phyloP scores from a whole-genome alignment of 2,797 vertebrate genomes.

The Paedocypris micromegethes region DNA sequence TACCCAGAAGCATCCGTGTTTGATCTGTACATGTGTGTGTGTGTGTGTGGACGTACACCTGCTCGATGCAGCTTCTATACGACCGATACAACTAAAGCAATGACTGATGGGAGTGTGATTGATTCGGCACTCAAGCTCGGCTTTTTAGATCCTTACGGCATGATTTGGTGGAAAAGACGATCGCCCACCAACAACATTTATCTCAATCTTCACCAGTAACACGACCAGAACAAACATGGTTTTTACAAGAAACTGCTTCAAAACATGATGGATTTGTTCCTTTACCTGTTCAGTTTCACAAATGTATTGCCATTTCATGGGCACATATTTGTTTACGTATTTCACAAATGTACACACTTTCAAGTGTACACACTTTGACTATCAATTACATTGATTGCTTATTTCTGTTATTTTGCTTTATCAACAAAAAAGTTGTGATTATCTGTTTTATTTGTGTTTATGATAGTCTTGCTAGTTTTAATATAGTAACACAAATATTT shows the following conservation, averaged over 20 bases:
- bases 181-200: slow-evolving; percentile 50
- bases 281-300: slow-evolving; percentile 1
- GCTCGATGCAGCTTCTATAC: slow-evolving; percentile 9
- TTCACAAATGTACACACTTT: too few species aligned
- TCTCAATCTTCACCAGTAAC: slow-evolving; percentile 40
- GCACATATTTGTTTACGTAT: too few species aligned
- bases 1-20: background rate
- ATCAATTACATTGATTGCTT: too few species aligned
- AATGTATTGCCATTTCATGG: too few species aligned
- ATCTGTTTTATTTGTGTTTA: too few species aligned
- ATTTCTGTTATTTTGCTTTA: too few species aligned
- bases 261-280: slow-evolving; percentile 12
- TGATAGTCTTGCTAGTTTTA: too few species aligned
- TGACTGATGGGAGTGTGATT: slow-evolving; percentile 44
- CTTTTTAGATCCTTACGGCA: slow-evolving; percentile 60
- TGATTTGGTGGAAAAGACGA: slow-evolving; percentile 62
- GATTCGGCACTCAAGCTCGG: slow-evolving; percentile 52
- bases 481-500: too few species aligned
- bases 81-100: slow-evolving; percentile 12
- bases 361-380: too few species aligned
- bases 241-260: slow-evolving; percentile 6
- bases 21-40: slow-evolving; percentile 19
- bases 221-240: slow-evolving; percentile 19
- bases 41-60: background rate
- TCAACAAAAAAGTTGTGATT: too few species aligned